Evolutionary conservation across 2,888 invertebrate species (phyloP).

Genomic region (Aspidiotus destructor): DNA sequence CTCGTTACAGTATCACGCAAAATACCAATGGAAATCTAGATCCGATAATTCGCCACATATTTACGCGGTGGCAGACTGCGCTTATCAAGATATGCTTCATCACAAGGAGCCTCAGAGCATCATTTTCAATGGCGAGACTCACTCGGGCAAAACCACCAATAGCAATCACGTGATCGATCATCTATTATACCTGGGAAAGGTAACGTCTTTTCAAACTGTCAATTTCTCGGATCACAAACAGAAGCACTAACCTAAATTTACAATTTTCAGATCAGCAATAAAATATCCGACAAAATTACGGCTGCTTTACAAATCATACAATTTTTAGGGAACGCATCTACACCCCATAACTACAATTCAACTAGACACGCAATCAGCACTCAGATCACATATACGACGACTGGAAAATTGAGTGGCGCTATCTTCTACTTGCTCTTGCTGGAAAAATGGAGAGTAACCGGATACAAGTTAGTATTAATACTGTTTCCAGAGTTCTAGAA

Average conservation of each 20-base stretch:
- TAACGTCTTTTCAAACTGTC: conserved; percentile 37
- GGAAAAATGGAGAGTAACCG: conserved; percentile 80
- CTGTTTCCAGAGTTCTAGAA: conserved; percentile 5
- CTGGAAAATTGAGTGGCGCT: conserved; percentile 80
- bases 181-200: conserved; percentile 69
- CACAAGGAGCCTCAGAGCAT: conserved; percentile 78
- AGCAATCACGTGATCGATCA: conserved; percentile 70
- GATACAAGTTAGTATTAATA: conserved; percentile 38
- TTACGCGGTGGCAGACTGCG: conserved; percentile 77
- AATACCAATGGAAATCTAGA: conserved; percentile 72
- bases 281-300: conserved; percentile 54
- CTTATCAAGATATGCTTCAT: conserved; percentile 83
- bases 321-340: conserved; percentile 72
- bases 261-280: conserved; percentile 44
- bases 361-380: conserved; percentile 72
- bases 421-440: conserved; percentile 76
- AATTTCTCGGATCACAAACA: background rate
- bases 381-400: conserved; percentile 72
- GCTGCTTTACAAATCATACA: conserved; percentile 63
- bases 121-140: conserved; percentile 79
- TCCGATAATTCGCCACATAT: conserved; percentile 86
- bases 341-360: conserved; percentile 73
- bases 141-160: conserved; percentile 83
- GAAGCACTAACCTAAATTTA: background rate
- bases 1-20: conserved; percentile 56